Conservation (phyloP, 35 echinoderm and acorn worm genomes). For the Apostichopus japonicus region DNA sequence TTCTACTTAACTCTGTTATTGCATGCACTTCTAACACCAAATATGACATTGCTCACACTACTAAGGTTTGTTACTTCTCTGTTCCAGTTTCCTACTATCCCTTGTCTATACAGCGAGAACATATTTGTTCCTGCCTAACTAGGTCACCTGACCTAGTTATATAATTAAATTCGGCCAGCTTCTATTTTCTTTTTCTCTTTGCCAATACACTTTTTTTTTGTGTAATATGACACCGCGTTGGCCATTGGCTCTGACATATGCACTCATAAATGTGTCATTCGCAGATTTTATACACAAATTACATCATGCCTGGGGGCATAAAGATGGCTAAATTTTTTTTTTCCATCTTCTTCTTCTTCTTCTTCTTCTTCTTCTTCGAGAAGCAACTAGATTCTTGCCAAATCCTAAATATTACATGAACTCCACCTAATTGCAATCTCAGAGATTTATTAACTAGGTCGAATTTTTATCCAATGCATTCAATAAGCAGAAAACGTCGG, state of each 20-base stretch:
- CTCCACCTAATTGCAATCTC: conserved; percentile 26
- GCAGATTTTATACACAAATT: conserved; percentile 57
- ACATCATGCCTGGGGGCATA: conserved; percentile 41
- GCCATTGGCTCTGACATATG: conserved; percentile 54
- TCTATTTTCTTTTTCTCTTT: conserved; percentile 33
- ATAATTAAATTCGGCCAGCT: conserved; percentile 62
- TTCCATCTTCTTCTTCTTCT: no score
- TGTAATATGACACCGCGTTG: conserved; percentile 40
- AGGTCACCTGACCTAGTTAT: conserved; percentile 59
- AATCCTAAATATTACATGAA: conserved; percentile 45
- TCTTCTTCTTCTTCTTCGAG: no score
- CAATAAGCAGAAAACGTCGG: conserved; percentile 23
- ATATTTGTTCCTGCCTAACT: conserved; percentile 57
- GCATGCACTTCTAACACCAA: neutral
- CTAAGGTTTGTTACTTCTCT: neutral
- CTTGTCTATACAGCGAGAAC: conserved; percentile 31
- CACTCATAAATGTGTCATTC: conserved; percentile 57
- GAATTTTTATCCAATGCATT: neutral
- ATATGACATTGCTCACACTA: conserved; percentile 24
- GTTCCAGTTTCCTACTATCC: conserved; percentile 38
- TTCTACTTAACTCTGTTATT: conserved; percentile 33
- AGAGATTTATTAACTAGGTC: conserved; percentile 56
- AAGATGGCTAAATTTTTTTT: conserved; percentile 33
- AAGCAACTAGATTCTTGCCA: neutral
- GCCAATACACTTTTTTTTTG: conserved; percentile 52